These are phyloP conservation scores for Lordiphosa andalusiaca DNA, from an alignment of 2,888 invertebrate genomes.

Conservation along the genomic window DNA sequence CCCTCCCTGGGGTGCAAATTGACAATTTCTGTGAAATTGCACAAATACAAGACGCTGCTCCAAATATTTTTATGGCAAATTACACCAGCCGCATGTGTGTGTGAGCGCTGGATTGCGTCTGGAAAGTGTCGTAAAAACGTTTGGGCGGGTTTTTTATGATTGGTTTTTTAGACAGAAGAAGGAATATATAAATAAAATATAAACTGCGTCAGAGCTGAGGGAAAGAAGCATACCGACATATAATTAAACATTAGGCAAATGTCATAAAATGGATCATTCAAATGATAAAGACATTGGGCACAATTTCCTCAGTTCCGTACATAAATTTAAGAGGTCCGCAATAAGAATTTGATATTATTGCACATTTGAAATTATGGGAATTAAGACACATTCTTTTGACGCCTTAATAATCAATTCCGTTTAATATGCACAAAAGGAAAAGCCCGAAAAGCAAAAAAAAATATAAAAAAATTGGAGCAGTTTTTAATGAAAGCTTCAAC, in stretches of 20 bases:
- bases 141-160: slow-evolving; percentile 61
- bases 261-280: slow-evolving; percentile 40
- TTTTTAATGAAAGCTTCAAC: slow-evolving; percentile 10
- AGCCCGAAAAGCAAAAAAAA: slow-evolving; percentile 1
- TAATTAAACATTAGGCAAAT: slow-evolving; percentile 63
- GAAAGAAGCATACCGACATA: slow-evolving; percentile 51
- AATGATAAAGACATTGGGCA: slow-evolving; percentile 7
- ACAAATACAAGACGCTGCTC: slow-evolving; percentile 66
- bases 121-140: slow-evolving; percentile 56
- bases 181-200: slow-evolving; percentile 70
- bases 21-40: slow-evolving; percentile 71
- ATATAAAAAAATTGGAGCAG: not conserved
- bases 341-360: too few relatives aligned
- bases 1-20: slow-evolving; percentile 63
- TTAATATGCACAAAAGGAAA: slow-evolving; percentile 1
- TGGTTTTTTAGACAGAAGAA: slow-evolving; percentile 55
- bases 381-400: too few relatives aligned
- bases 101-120: slow-evolving; percentile 21
- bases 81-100: slow-evolving; percentile 58
- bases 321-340: too few relatives aligned
- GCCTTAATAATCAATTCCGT: too few relatives aligned
- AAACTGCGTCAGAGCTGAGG: slow-evolving; percentile 57
- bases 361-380: too few relatives aligned
- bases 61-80: slow-evolving; percentile 71
- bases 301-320: slow-evolving; percentile 1